These are phyloP conservation scores for Tiaroga cobitis DNA, from an alignment of 2,797 vertebrate species.

Conservation along the genomic window DNA sequence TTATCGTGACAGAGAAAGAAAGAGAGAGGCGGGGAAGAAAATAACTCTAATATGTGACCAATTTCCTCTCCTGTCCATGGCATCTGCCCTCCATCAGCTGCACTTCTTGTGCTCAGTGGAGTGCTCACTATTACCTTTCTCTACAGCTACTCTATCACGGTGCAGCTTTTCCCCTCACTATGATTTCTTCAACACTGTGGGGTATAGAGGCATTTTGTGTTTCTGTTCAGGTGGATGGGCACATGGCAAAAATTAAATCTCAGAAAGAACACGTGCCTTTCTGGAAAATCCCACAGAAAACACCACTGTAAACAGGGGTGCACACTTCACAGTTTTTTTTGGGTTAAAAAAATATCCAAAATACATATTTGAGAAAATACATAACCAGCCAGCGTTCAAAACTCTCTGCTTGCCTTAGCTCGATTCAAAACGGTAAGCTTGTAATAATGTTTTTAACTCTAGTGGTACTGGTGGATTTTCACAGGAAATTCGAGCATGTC, in stretches of 20 bases:
- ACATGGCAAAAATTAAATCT: slow-evolving; percentile 17
- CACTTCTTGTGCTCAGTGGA: slow-evolving; percentile 36
- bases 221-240: slow-evolving; percentile 13
- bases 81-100: slow-evolving; percentile 47
- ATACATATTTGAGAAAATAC: no score
- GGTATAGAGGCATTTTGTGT: slow-evolving; percentile 21
- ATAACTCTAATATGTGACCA: slow-evolving; percentile 50
- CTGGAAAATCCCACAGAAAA: not conserved
- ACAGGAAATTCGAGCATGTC: no score
- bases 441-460: no score
- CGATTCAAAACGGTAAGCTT: no score
- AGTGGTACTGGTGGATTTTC: no score
- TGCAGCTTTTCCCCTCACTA: slow-evolving; percentile 4
- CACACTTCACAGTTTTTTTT: not conserved
- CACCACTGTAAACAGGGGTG: not conserved
- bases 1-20: slow-evolving; percentile 14
- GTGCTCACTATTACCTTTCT: slow-evolving; percentile 39
- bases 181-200: not conserved
- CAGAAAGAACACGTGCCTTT: slow-evolving; percentile 17
- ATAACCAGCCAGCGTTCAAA: no score
- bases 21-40: slow-evolving; percentile 35
- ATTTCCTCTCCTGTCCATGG: slow-evolving; percentile 48
- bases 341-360: no score
- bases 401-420: no score
- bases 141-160: slow-evolving; percentile 15